phyloP scores from a whole-genome alignment of 2,113 vertebrate species.

The Argyrosomus japonicus region DNA sequence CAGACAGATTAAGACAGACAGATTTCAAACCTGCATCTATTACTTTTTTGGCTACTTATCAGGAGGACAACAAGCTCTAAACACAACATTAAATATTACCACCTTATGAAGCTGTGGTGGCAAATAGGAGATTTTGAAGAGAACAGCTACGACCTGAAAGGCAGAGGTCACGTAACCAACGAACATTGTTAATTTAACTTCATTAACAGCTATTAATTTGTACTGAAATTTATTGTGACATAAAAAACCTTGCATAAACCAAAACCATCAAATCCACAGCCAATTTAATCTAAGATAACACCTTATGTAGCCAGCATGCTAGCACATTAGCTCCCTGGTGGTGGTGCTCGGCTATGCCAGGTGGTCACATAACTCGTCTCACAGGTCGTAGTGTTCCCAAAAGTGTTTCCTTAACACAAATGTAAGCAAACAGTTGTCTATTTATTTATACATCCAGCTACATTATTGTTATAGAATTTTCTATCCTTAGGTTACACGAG shows the following conservation, averaged over 20 bases:
- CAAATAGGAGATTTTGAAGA: neutral
- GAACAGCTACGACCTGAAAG: neutral
- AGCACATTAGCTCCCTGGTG: neutral
- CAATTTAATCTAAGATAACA: neutral
- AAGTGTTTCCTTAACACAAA: no score
- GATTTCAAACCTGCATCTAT: neutral
- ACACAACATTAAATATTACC: neutral
- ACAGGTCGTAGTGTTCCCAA: neutral
- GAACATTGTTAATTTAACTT: no score
- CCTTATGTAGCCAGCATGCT: neutral
- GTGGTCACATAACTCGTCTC: neutral
- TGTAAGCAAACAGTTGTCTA: neutral
- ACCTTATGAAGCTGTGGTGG: neutral
- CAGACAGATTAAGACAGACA: neutral
- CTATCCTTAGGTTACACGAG: no score
- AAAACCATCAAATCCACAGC: neutral
- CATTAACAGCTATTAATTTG: neutral
- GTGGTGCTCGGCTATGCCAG: neutral
- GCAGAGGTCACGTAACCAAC: no score
- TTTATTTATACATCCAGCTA: neutral
- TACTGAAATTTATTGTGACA: neutral
- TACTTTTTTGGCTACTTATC: neutral
- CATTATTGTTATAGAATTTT: no score
- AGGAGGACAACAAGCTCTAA: no score
- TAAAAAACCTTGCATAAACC: neutral